These are phyloP conservation scores for Mactromeris polynyma DNA, from an alignment of 2,888 invertebrate genomes.

Conservation along the genomic window DNA sequence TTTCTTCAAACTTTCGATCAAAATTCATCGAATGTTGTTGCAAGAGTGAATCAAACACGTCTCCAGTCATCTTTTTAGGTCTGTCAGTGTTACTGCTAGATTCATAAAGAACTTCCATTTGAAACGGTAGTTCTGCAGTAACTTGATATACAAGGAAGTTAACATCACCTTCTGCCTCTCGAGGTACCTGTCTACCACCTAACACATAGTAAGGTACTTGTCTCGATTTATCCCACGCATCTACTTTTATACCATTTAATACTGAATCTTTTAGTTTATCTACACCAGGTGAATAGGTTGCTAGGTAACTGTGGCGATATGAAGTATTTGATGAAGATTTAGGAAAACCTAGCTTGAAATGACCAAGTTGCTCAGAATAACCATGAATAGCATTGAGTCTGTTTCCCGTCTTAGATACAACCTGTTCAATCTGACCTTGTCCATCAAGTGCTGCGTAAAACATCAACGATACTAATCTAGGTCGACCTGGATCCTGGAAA, in stretches of 20 bases:
- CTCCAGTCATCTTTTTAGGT: constrained; percentile 86
- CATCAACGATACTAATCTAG: constrained; percentile 84
- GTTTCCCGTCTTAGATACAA: constrained; percentile 74
- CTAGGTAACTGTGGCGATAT: constrained; percentile 80
- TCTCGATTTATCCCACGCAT: constrained; percentile 82
- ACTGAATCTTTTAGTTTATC: constrained; percentile 83
- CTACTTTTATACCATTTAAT: constrained; percentile 78
- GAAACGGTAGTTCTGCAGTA: constrained; percentile 90
- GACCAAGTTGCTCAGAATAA: constrained; percentile 92
- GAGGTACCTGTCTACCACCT: constrained; percentile 82
- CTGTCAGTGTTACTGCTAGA: constrained; percentile 89
- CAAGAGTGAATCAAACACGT: constrained; percentile 76
- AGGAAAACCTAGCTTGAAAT: constrained; percentile 91
- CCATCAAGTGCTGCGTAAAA: constrained; percentile 89
- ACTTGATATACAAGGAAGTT: constrained; percentile 87
- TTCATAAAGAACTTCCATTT: constrained; percentile 94
- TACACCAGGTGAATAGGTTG: constrained; percentile 79
- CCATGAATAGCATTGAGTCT: constrained; percentile 91
- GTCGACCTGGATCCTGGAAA: constrained; percentile 31
- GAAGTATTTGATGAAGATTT: constrained; percentile 79
- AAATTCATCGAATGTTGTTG: constrained; percentile 88
- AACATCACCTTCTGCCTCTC: constrained; percentile 82
- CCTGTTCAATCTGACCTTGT: constrained; percentile 83
- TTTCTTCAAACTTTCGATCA: constrained; percentile 93
- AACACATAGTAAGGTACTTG: constrained; percentile 81